phyloP scores from a whole-genome alignment of 2,113 vertebrate species.

The Hydrolagus affinis region DNA sequence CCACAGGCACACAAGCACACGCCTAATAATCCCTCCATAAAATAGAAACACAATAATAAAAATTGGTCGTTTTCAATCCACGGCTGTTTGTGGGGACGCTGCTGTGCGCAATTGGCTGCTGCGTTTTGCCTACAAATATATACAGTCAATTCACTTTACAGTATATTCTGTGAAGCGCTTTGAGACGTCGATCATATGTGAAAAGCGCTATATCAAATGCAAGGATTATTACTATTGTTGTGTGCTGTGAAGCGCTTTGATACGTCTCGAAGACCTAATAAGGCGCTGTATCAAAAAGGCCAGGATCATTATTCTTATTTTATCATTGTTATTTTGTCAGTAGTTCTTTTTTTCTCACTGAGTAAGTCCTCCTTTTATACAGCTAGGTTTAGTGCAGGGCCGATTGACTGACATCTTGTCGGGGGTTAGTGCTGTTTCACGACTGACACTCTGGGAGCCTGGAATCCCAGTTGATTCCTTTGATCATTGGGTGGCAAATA shows the following conservation, averaged over 20 bases:
- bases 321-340: too few species aligned
- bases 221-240: not conserved
- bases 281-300: not conserved
- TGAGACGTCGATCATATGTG: not conserved
- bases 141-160: too few species aligned
- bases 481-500: not conserved
- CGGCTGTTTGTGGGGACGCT: too few species aligned
- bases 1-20: too few species aligned
- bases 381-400: not conserved
- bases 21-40: too few species aligned
- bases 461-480: not conserved
- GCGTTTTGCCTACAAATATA: too few species aligned
- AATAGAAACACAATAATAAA: too few species aligned
- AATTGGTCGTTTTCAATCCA: too few species aligned
- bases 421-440: not conserved
- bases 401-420: not conserved
- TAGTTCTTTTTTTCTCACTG: too few species aligned
- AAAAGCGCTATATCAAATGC: not conserved
- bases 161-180: not conserved
- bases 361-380: too few species aligned
- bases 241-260: not conserved
- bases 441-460: not conserved
- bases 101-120: too few species aligned
- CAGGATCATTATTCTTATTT: not conserved
- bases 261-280: not conserved